phyloP scores from a whole-genome alignment of 2,888 invertebrate species.

The Yponomeuta cagnagella region DNA sequence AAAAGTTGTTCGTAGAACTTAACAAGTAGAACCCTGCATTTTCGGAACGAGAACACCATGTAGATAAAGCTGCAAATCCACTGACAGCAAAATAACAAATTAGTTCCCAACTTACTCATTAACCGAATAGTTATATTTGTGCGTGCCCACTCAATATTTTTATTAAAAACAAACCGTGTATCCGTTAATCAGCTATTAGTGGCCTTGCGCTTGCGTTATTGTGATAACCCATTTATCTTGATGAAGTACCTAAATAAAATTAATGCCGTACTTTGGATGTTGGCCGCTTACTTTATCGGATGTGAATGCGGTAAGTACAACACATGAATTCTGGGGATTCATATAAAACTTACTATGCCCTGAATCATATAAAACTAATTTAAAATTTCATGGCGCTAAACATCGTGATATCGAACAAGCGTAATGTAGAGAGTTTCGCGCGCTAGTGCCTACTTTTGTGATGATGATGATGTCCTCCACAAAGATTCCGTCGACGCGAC shows the following conservation, averaged over 20 bases:
- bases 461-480: too few species aligned
- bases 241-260: background rate
- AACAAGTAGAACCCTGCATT: background rate
- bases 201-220: background rate
- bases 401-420: too few species aligned
- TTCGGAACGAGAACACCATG: background rate
- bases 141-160: background rate
- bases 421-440: too few species aligned
- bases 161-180: background rate
- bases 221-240: background rate
- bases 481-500: too few species aligned
- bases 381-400: too few species aligned
- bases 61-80: background rate
- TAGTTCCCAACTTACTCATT: background rate
- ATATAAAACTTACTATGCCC: too few species aligned
- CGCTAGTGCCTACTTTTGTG: too few species aligned
- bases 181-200: background rate
- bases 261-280: background rate
- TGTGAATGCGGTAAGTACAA: conserved; percentile 20
- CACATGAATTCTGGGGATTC: too few species aligned
- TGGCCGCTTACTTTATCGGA: background rate
- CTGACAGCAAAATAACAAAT: background rate
- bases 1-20: too few species aligned
- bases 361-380: too few species aligned
- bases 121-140: background rate